Evolutionary conservation across 1,140 invertebrate species (phyloP).

Genomic region (Lordiphosa mommai): DNA sequence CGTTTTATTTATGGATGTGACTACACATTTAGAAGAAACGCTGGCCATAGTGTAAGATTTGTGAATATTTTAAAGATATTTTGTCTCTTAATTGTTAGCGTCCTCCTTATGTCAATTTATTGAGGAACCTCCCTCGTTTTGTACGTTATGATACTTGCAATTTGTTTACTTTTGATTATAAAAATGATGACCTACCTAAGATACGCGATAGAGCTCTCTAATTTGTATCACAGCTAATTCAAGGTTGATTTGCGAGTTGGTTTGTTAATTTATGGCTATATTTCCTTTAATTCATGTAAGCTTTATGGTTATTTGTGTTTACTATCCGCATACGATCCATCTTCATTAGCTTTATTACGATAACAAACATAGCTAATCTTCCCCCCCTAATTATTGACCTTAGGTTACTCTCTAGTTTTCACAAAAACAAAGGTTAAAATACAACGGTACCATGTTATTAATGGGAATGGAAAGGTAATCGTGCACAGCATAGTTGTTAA

Average conservation of each 20-base stretch:
- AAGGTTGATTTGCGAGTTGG: constrained; percentile 36
- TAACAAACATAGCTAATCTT: constrained; percentile 17
- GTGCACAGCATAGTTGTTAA: constrained; percentile 24
- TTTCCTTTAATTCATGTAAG: constrained; percentile 34
- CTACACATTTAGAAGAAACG: no score
- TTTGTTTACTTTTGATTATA: no score
- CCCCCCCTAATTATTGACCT: constrained; percentile 31
- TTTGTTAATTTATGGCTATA: constrained; percentile 30
- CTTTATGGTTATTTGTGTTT: constrained; percentile 15
- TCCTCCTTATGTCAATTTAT: no score
- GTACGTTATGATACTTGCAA: no score
- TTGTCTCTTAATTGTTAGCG: no score
- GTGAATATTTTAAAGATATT: no score
- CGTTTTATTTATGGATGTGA: no score
- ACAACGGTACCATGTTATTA: constrained; percentile 33
- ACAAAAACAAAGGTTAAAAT: neutral
- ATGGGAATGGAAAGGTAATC: constrained; percentile 20
- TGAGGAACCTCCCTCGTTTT: no score
- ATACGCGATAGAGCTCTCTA: no score
- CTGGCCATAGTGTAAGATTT: no score
- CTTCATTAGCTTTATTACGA: constrained; percentile 35
- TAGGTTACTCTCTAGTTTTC: constrained; percentile 13
- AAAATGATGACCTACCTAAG: no score
- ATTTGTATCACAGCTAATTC: constrained; percentile 8
- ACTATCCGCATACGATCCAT: constrained; percentile 10